Percentiles rank a stretch among this genome's conserved stretches.
These are phyloP conservation scores for Chiroxiphia lanceolata DNA, from an alignment of 2,797 vertebrate species.

Conservation along the genomic window DNA sequence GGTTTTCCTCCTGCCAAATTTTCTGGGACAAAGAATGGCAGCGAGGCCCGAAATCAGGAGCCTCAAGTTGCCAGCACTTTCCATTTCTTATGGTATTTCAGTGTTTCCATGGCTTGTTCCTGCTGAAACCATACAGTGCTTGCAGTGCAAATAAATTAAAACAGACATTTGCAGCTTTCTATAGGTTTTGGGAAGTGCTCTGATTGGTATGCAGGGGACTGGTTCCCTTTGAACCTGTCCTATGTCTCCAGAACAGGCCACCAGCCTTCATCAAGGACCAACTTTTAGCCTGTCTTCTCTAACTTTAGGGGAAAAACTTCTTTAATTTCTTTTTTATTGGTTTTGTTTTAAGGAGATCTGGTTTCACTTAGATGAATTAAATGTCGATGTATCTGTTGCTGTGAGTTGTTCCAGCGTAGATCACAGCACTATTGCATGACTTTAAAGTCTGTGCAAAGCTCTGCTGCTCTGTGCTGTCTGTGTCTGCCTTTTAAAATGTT, in stretches of 20 bases:
- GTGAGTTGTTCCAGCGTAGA: constrained; percentile 69
- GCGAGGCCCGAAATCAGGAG: neutral
- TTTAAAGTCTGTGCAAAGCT: constrained; percentile 60
- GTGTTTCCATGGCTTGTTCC: constrained; percentile 54
- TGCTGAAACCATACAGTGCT: neutral
- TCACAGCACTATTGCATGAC: constrained; percentile 65
- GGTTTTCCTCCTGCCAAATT: neutral
- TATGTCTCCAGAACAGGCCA: neutral
- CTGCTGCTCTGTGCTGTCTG: constrained; percentile 65
- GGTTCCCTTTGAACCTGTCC: neutral
- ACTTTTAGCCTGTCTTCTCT: neutral
- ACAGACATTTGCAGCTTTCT: constrained; percentile 15
- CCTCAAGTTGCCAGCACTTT: constrained; percentile 44
- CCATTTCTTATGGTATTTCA: constrained; percentile 50
- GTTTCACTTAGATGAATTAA: constrained; percentile 77
- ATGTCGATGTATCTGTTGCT: constrained; percentile 75
- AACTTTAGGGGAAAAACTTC: neutral
- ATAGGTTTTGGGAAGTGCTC: neutral
- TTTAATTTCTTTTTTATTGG: neutral
- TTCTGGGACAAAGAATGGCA: constrained; percentile 49
- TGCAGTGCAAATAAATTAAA: neutral
- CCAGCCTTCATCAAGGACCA: neutral
- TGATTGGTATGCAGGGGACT: neutral
- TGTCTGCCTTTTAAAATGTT: constrained; percentile 39
- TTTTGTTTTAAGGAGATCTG: constrained; percentile 68